Percentiles rank a stretch among this genome's conserved stretches.
These are phyloP conservation scores for Lerista edwardsae DNA, from an alignment of 2,797 vertebrate species.

Conservation along the genomic window DNA sequence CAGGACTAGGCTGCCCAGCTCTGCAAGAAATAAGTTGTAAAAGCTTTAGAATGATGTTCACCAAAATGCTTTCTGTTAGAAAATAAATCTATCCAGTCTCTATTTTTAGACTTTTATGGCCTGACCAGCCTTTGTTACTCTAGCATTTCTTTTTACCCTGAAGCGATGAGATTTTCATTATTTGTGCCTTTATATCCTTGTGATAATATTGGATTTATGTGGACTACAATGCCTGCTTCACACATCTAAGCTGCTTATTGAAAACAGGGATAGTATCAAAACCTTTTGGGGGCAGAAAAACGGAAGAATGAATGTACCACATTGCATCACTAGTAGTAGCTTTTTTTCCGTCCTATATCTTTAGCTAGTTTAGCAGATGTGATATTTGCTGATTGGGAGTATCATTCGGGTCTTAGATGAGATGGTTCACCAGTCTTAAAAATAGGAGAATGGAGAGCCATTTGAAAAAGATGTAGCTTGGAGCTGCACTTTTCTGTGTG, in stretches of 20 bases:
- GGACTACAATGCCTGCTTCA: background rate
- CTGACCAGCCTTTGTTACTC: slow-evolving; percentile 5
- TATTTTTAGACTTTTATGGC: background rate
- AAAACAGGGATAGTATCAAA: background rate
- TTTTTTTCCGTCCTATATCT: background rate
- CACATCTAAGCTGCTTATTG: background rate
- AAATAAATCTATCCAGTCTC: background rate
- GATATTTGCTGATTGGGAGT: too few species aligned
- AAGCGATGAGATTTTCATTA: slow-evolving; percentile 2
- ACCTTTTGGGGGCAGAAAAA: background rate
- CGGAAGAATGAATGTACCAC: background rate
- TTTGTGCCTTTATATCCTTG: slow-evolving; percentile 1
- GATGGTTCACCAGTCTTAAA: too few species aligned
- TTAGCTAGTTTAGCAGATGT: background rate
- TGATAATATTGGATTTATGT: background rate
- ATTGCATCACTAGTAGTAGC: background rate
- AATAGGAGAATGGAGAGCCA: too few species aligned
- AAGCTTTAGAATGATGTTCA: background rate
- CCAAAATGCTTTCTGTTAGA: background rate
- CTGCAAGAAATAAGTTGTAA: background rate
- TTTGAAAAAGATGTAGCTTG: too few species aligned
- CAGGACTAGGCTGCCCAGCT: too few species aligned
- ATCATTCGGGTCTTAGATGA: too few species aligned
- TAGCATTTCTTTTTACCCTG: background rate
- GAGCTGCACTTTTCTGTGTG: too few species aligned